These are phyloP conservation scores for Epinotia bilunana DNA, from an alignment of 2,888 invertebrate species.

Conservation along the genomic window DNA sequence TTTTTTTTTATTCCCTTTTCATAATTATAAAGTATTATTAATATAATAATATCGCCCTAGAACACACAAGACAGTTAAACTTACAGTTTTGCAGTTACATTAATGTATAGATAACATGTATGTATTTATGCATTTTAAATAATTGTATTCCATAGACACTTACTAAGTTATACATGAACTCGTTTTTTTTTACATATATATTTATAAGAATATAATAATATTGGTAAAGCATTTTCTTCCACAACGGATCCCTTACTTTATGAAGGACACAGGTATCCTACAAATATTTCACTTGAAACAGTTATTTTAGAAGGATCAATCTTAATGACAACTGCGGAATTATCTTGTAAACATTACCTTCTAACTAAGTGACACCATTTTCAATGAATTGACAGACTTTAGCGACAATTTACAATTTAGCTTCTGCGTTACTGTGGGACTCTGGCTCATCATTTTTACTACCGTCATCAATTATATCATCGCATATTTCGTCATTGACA, in stretches of 20 bases:
- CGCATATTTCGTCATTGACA: not conserved
- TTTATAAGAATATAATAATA: slow-evolving; percentile 83
- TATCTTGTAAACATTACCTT: slow-evolving; percentile 63
- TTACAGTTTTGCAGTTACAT: slow-evolving; percentile 60
- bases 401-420: slow-evolving; percentile 61
- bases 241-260: slow-evolving; percentile 76
- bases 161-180: slow-evolving; percentile 78
- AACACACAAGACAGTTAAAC: slow-evolving; percentile 73
- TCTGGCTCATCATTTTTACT: slow-evolving; percentile 46
- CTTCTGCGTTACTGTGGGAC: slow-evolving; percentile 68
- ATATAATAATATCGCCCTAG: slow-evolving; percentile 67
- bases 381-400: slow-evolving; percentile 80
- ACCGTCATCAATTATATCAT: slow-evolving; percentile 24
- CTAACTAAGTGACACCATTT: slow-evolving; percentile 78
- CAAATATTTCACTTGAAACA: slow-evolving; percentile 71
- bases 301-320: slow-evolving; percentile 68
- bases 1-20: slow-evolving; percentile 64
- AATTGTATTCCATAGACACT: slow-evolving; percentile 80
- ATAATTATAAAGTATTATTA: slow-evolving; percentile 57
- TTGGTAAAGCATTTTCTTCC: slow-evolving; percentile 83
- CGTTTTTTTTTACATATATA: slow-evolving; percentile 80
- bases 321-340: slow-evolving; percentile 65
- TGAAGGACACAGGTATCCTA: slow-evolving; percentile 78
- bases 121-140: slow-evolving; percentile 66
- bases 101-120: slow-evolving; percentile 72